phyloP scores from a whole-genome alignment of 2,113 vertebrate genomes.

The Microtus oregoni region DNA sequence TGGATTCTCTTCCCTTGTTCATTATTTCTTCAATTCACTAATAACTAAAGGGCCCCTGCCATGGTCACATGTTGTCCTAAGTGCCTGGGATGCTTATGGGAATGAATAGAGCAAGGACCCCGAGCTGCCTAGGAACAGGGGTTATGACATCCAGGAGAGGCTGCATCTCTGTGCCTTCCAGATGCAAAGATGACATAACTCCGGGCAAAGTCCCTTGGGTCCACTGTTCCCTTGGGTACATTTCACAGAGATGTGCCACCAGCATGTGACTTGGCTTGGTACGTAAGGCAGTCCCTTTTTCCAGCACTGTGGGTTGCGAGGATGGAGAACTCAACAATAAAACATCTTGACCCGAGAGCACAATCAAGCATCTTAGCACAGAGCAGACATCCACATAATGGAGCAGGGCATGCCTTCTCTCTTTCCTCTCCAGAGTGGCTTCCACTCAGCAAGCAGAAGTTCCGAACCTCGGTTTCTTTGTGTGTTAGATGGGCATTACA shows the following conservation, averaged over 20 bases:
- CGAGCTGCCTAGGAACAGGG: neutral
- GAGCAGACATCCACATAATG: neutral
- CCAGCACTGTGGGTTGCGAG: neutral
- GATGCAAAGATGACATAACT: neutral
- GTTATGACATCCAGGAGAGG: neutral
- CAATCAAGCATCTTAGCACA: neutral
- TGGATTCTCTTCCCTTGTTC: neutral
- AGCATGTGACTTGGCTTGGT: neutral
- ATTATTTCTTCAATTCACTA: neutral
- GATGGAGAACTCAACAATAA: neutral
- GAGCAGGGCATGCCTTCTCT: neutral
- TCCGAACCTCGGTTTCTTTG: neutral
- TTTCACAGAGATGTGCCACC: neutral
- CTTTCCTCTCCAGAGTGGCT: neutral
- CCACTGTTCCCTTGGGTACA: neutral
- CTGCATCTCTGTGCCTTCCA: neutral
- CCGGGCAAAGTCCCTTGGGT: neutral
- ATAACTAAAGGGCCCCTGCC: neutral
- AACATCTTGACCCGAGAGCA: neutral
- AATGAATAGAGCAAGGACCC: neutral
- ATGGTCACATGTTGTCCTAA: neutral
- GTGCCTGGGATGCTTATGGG: neutral
- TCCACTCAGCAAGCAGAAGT: neutral
- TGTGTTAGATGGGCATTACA: neutral
- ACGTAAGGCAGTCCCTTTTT: neutral